Conservation (phyloP, 2,888 invertebrate genomes). For the Schizotus pectinicornis region DNA sequence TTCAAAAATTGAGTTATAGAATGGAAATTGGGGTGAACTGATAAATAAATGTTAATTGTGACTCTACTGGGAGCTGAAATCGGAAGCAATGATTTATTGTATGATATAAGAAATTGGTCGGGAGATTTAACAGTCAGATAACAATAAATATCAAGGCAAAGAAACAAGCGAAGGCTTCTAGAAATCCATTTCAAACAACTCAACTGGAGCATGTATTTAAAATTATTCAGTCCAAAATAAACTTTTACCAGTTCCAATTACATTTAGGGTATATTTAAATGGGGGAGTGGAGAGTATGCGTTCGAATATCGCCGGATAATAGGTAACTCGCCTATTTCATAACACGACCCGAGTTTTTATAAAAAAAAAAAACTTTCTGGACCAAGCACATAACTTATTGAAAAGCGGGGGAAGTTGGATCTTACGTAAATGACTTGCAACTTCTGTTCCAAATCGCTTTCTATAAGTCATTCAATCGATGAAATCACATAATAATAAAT, state of each 20-base stretch:
- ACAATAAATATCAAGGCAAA: slow-evolving; percentile 17
- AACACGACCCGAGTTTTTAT: background rate
- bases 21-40: too few relatives aligned
- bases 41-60: too few relatives aligned
- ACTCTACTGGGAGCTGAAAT: too few relatives aligned
- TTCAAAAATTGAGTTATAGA: too few relatives aligned
- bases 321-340: slow-evolving; percentile 6
- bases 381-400: slow-evolving; percentile 10
- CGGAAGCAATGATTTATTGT: slow-evolving; percentile 9
- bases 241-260: slow-evolving; percentile 27
- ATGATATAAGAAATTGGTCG: slow-evolving; percentile 16
- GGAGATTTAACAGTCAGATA: slow-evolving; percentile 21
- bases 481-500: slow-evolving; percentile 12
- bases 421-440: slow-evolving; percentile 17
- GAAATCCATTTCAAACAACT: slow-evolving; percentile 17
- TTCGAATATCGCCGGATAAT: slow-evolving; percentile 15
- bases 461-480: slow-evolving; percentile 24
- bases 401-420: slow-evolving; percentile 12
- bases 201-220: slow-evolving; percentile 13
- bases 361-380: too few relatives aligned
- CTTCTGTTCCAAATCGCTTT: slow-evolving; percentile 19
- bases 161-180: slow-evolving; percentile 11
- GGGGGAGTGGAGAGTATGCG: slow-evolving; percentile 13
- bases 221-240: slow-evolving; percentile 20
- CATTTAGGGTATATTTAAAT: slow-evolving; percentile 15